A percentile compares a stretch with the other conserved stretches of the same genome.
Evolutionary conservation across 1,140 invertebrate genomes (phyloP).

Genomic region (Euwallacea similis): DNA sequence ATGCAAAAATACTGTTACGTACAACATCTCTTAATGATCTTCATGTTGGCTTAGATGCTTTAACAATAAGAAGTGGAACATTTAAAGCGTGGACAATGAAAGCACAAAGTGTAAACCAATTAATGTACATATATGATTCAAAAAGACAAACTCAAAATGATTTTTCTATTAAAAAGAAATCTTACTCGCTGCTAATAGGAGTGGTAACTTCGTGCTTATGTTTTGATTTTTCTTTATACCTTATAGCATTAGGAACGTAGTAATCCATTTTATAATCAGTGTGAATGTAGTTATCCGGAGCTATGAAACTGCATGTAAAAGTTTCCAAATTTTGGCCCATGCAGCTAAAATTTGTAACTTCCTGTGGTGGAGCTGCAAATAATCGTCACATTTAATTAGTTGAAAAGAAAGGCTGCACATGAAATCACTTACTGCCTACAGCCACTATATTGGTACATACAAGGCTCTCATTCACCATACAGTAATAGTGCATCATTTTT

Average conservation of each 20-base stretch:
- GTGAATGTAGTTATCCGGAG: constrained; percentile 54
- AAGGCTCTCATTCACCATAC: constrained; percentile 9
- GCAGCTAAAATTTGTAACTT: constrained; percentile 66
- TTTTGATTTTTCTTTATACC: background rate
- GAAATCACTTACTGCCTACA: constrained; percentile 29
- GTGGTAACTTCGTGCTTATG: background rate
- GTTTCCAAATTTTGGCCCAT: constrained; percentile 68
- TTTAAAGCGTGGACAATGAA: too few relatives aligned
- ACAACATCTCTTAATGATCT: too few relatives aligned
- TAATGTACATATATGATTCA: too few relatives aligned
- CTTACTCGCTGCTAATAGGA: constrained; percentile 11
- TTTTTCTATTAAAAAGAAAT: constrained; percentile 19
- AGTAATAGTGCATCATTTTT: constrained; percentile 3
- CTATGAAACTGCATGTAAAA: constrained; percentile 66
- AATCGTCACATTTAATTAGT: background rate
- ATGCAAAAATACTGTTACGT: too few relatives aligned
- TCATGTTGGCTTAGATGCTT: too few relatives aligned
- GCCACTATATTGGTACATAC: constrained; percentile 30
- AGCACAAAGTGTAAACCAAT: background rate
- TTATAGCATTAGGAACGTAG: background rate
- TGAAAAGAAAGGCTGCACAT: background rate
- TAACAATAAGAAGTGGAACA: too few relatives aligned
- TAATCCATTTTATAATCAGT: constrained; percentile 51
- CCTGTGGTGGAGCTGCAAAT: constrained; percentile 55
- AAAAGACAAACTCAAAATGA: constrained; percentile 13